Evolutionary conservation across 2,888 invertebrate genomes (phyloP), one percentile per base, ranked within the genome.

Genomic region (Coremacera marginata): DNA sequence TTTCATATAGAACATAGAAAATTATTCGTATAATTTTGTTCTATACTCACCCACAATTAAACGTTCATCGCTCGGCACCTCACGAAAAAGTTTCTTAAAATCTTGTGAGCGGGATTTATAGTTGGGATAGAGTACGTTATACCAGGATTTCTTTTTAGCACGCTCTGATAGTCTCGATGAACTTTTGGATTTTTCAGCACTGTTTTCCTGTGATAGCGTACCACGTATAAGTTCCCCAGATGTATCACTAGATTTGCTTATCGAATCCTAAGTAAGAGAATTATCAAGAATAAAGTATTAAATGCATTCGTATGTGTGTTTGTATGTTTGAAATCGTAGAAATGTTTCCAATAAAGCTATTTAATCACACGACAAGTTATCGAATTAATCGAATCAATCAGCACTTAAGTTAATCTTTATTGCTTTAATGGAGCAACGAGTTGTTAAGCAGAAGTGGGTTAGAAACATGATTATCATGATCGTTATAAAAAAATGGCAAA

Each of bases 21-120:
- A 60, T 60, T 11, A 19, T n/a, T n/a, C 5, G n/a, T 19, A 19
- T 19, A 63, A 52, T 75, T 37, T 77, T 71, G 67, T 68, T n/a
- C 9, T 25, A 78, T 84, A 90, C 93, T 91, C 89, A 97, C 98
- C 98, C 83, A 98, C 97, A 88, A 98, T 94, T 82, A 98, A 93
- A 83, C 97, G 91, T 89, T 98, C 98, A 85, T 97, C 96, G 79
- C 94, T 93, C 0, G 98, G 97, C 81, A 98, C 92, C 78, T 96
- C 96, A 88, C 96, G 96, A 89, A 98, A 98, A 80, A 97, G 93
- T 86, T 95, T 92, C 87, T 95, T 96, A 89, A 98, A 98, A 90
- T 98, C 97, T 84, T 96, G 96, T 5, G 95, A 95, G 83, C 96
- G 92, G 79, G 96, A 96, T 90, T 98, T 98, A 89, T 98, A 98